Conservation (phyloP, 2,113 vertebrate species). For the Hypocryptadius cinnamomeus region DNA sequence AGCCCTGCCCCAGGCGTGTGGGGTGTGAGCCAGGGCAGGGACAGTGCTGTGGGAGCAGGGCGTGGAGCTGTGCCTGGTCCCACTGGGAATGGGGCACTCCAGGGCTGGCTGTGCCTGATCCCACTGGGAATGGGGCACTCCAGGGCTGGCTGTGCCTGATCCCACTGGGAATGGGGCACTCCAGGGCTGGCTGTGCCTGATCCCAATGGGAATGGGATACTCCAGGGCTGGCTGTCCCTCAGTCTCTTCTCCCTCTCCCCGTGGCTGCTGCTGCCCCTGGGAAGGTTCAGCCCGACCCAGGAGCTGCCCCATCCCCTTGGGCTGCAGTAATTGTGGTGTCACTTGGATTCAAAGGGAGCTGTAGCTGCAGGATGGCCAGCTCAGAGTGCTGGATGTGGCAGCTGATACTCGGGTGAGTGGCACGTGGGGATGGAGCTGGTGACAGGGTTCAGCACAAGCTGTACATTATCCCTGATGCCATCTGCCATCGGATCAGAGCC, state of each 20-base stretch:
- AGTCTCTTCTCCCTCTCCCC: neutral
- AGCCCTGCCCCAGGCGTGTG: too few relatives aligned
- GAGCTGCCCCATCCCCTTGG: neutral
- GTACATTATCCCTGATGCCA: neutral
- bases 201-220: too few relatives aligned
- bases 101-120: too few relatives aligned
- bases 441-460: neutral
- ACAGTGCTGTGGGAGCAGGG: too few relatives aligned
- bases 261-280: neutral
- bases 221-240: too few relatives aligned
- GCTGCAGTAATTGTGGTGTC: neutral
- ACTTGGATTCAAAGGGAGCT: neutral
- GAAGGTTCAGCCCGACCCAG: accelerated
- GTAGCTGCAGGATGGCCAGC: neutral
- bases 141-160: neutral
- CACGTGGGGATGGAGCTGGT: neutral
- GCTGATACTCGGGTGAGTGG: neutral
- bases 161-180: too few relatives aligned
- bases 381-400: accelerated
- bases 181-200: too few relatives aligned
- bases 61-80: neutral
- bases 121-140: neutral
- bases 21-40: too few relatives aligned
- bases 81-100: neutral
- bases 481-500: neutral